Base-by-base conservation (phyloP, 2,888 invertebrate species). In the Carterocephalus palaemon region DNA sequence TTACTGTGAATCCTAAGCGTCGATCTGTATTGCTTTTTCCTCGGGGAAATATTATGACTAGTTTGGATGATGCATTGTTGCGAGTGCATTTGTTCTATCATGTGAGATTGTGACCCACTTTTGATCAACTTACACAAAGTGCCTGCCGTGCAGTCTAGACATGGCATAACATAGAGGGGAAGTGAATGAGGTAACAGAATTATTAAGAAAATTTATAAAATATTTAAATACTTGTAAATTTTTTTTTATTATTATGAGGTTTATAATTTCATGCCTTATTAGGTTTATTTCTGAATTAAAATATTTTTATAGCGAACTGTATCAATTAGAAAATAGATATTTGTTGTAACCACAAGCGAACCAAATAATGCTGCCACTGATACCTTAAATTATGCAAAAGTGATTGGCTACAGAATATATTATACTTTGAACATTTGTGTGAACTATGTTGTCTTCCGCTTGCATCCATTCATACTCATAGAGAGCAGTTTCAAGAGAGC, bases 121-220 rank as follows among this genome's bases (percentile, higher is more conserved):
- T 57, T 51, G 34, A 51, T 48, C 51, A 55, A 58, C 54, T 59
- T 57, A 57, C 61, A 62, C 56, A 53, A 76, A 79, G 72, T 75
- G 74, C 77, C 72, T 75, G 67, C 53, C 57, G 53, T 64, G 67
- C 53, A 50, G 48, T 47, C 46, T 24, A 34, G 24, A 45, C 16
- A 39, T 47, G 43, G 47, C 46, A 48, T 37, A 48, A 48, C 51
- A 47, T 38, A 12, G 24, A 38, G 37, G 29, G 41, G 17, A 47
- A 46, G 31, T 34, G 43, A 33, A 45, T 24, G 47, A 48, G 53
- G 46, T 51, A 49, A 48, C 33, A 48, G 46, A 51, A 42, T 49
- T 49, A 52, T 48, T 51, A 38, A 49, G 52, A 52, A 37, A 7
- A 17, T 31, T 34, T 13, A 36, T 48, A 45, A 42, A 52, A 9